Base-by-base conservation (phyloP, 2,888 invertebrate species). In the Piscicola geometra region DNA sequence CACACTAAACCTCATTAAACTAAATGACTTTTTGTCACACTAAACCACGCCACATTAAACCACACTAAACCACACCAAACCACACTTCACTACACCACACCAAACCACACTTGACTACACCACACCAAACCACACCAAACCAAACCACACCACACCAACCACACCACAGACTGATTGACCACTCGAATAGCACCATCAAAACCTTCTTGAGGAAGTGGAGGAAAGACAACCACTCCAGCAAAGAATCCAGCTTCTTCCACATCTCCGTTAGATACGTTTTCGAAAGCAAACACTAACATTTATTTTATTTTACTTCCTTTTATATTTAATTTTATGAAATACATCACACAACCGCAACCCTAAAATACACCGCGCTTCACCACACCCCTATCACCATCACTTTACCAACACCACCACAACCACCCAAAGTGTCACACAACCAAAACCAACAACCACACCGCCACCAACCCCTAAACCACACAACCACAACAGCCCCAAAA, bases 131-230 rank as follows among this genome's bases (percentile, higher is more conserved):
- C 28, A 2, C 3, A 71, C 30, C 35, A 33, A 32, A 28, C 25
- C 0, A n/a, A 21, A 33, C 73, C 21, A 73, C 32, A 32, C 69
- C 41, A 47, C 30, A n/a, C n/a, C n/a, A 75, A 36, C 33, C 25
- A 12, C 28, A 64, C 30, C 30, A 64, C 30, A 30, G 5, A 3
- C 64, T 21, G 12, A 2, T 76, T 75, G 75, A 84, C 85, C 83
- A 78, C 83, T 77, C 3, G 84, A 75, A 75, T 18, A 72, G 56
- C 56, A 72, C 72, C 25, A 93, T 94, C 79, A 90, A 91, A 86
- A 91, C 93, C 82, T 94, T 94, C 88, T 89, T 94, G 84, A 91
- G 83, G 91, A 90, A 81, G 93, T 94, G 92, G 90, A 90, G 82
- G 89, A 90, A 81, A 15, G 41, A 41, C 41, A 41, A 41, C 9